Percentiles rank a stretch among this genome's conserved stretches.
phyloP scores from a whole-genome alignment of 2,797 vertebrate genomes.

The Malacoctenus gilli region DNA sequence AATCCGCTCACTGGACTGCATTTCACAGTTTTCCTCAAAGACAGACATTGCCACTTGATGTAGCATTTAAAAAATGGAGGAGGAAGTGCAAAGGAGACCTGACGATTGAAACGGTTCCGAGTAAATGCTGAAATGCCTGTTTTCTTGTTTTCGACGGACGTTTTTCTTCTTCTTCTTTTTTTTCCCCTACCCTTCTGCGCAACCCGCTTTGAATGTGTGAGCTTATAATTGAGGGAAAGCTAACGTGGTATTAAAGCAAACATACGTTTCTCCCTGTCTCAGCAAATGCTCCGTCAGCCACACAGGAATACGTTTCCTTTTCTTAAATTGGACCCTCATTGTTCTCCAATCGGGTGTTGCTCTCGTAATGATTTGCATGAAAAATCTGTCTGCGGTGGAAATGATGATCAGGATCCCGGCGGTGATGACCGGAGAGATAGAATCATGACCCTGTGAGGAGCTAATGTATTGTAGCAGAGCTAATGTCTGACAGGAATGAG shows the following conservation, averaged over 20 bases:
- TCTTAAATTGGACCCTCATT: conserved; percentile 68
- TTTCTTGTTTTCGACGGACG: conserved; percentile 28
- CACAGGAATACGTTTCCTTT: conserved; percentile 57
- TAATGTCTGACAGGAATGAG: conserved; percentile 76
- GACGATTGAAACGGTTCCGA: conserved; percentile 26
- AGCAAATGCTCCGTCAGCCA: conserved; percentile 70
- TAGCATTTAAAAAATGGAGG: conserved; percentile 43
- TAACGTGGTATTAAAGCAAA: conserved; percentile 50
- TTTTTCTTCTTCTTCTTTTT: background rate
- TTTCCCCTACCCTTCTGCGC: background rate
- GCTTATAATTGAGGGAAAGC: conserved; percentile 58
- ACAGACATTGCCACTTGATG: conserved; percentile 29
- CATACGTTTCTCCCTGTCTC: conserved; percentile 54
- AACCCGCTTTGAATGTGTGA: conserved; percentile 38
- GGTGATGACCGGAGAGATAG: conserved; percentile 75
- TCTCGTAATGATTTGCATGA: conserved; percentile 73
- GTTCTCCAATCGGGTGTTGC: conserved; percentile 59
- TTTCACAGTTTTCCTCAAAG: conserved; percentile 51
- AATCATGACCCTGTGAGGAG: conserved; percentile 75
- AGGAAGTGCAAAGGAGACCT: conserved; percentile 17
- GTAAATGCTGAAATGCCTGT: conserved; percentile 35
- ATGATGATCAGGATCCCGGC: conserved; percentile 75
- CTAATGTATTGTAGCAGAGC: conserved; percentile 80
- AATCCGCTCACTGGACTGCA: conserved; percentile 37
- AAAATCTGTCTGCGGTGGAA: conserved; percentile 72